Evolutionary conservation across 2,113 vertebrate species (phyloP).

Genomic region (Heterocephalus glaber): DNA sequence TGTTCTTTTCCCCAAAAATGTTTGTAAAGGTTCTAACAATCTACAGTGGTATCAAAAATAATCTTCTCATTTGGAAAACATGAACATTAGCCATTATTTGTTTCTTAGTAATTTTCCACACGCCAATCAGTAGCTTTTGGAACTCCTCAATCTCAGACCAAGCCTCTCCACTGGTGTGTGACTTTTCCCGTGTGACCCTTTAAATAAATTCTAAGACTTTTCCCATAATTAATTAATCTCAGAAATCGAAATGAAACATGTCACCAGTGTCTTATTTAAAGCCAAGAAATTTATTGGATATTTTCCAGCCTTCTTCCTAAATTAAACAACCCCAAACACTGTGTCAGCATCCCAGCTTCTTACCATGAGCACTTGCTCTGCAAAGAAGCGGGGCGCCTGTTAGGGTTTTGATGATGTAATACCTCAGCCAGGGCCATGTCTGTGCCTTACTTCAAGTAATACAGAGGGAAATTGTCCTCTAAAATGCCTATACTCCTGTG

Average conservation of each 20-base stretch:
- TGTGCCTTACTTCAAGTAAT: conserved; percentile 11
- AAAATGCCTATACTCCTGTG: neutral
- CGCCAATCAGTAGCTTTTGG: conserved; percentile 47
- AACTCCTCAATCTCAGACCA: conserved; percentile 63
- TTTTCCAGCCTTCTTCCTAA: conserved; percentile 78
- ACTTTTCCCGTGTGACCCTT: conserved; percentile 78
- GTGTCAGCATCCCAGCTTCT: conserved; percentile 43
- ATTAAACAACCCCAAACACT: conserved; percentile 60
- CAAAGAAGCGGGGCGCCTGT: neutral
- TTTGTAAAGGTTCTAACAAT: conserved; percentile 41
- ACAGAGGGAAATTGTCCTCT: neutral
- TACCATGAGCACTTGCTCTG: neutral
- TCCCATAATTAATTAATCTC: conserved; percentile 82
- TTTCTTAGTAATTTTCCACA: conserved; percentile 74
- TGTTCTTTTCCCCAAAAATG: neutral
- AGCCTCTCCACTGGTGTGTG: conserved; percentile 50
- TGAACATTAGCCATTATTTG: conserved; percentile 58
- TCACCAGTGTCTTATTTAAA: conserved; percentile 78
- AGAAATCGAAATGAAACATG: conserved; percentile 80
- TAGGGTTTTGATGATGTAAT: neutral
- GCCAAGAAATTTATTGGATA: conserved; percentile 73
- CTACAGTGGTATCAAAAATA: conserved; percentile 48
- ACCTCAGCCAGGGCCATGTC: neutral
- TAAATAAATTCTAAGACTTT: conserved; percentile 80
- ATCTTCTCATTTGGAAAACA: conserved; percentile 44